Evolutionary conservation across 2,888 invertebrate species (phyloP).

Genomic region (Lasioglossum vierecki): DNA sequence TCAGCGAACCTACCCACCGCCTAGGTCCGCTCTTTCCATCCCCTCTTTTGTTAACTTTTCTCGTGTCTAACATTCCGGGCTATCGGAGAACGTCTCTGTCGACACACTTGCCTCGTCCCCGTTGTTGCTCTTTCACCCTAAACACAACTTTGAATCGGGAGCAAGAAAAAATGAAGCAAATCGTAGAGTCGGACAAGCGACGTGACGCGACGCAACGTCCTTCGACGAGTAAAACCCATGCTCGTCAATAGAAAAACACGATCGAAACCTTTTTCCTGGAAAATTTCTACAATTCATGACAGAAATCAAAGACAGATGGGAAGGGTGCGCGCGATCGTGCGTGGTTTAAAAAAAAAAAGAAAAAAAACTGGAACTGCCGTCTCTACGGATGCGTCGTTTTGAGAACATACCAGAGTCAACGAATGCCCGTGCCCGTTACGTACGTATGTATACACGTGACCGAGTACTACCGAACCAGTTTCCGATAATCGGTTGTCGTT

Average conservation of each 20-base stretch:
- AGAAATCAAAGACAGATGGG: neutral
- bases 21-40: neutral
- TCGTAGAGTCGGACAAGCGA: neutral
- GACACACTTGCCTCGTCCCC: conserved; percentile 1
- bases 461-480: neutral
- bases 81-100: neutral
- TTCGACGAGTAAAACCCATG: neutral
- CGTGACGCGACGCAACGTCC: neutral
- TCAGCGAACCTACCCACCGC: neutral
- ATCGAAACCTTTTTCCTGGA: neutral
- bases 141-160: neutral
- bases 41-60: conserved; percentile 1
- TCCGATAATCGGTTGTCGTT: conserved; percentile 34
- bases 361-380: conserved; percentile 57
- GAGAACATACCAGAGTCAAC: conserved; percentile 1
- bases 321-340: conserved; percentile 29
- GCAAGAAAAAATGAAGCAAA: neutral
- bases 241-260: neutral
- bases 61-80: neutral
- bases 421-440: neutral
- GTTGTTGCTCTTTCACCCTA: neutral
- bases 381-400: conserved; percentile 32
- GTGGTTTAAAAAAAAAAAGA: neutral
- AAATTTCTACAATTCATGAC: neutral
- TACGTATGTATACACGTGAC: neutral